phyloP scores from a whole-genome alignment of 1,140 invertebrate species.

The Danaus plexippus region DNA sequence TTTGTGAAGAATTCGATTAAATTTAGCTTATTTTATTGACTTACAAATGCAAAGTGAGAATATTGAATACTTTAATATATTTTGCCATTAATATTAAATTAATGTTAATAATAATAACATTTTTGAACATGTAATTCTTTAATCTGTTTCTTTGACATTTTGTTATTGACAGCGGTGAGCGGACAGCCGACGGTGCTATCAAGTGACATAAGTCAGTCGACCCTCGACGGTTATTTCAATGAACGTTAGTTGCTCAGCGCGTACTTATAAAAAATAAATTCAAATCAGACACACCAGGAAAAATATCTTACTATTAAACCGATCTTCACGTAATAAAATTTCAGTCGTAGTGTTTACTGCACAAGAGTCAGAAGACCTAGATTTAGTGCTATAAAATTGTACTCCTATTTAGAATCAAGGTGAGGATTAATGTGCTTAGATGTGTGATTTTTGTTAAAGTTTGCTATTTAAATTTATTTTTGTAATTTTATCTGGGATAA shows the following conservation, averaged over 20 bases:
- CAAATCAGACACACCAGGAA: conserved; percentile 15
- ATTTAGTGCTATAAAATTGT: conserved; percentile 15
- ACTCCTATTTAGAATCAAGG: conserved; percentile 36
- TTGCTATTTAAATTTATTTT: conserved; percentile 18
- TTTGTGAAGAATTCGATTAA: no score
- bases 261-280: background rate
- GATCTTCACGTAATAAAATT: conserved; percentile 25
- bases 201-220: conserved; percentile 8
- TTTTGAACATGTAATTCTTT: no score
- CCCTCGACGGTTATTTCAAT: conserved; percentile 13
- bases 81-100: no score
- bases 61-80: no score
- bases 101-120: no score
- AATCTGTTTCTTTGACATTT: no score
- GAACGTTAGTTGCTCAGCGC: conserved; percentile 9
- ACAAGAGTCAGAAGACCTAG: conserved; percentile 17
- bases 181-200: background rate
- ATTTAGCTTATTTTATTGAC: no score
- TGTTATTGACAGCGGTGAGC: background rate
- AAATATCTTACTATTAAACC: conserved; percentile 19
- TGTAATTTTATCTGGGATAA: no score
- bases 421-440: conserved; percentile 24
- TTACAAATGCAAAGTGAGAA: no score
- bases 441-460: conserved; percentile 1
- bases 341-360: conserved; percentile 30